Conservation (phyloP, 2,113 vertebrate species). For the Ardeotis arabs region DNA sequence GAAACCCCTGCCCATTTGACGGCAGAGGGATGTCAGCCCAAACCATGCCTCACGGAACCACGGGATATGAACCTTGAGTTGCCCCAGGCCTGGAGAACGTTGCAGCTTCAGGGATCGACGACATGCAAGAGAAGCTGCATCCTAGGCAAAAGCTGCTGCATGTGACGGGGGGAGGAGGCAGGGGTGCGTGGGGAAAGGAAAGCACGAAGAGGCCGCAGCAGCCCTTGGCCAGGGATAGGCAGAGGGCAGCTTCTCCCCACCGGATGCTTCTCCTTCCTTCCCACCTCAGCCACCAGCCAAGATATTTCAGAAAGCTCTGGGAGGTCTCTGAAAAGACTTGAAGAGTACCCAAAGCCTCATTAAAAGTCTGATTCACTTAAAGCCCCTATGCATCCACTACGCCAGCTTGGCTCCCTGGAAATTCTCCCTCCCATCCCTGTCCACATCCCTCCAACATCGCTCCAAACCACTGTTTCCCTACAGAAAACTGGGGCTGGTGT, state of each 20-base stretch:
- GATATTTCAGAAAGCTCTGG: not conserved
- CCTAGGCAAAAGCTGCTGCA: not conserved
- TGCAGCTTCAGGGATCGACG: not conserved
- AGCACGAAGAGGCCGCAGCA: not conserved
- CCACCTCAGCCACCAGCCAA: not conserved
- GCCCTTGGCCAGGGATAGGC: not conserved
- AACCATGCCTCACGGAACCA: not conserved
- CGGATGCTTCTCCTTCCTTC: not conserved
- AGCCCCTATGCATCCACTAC: not conserved
- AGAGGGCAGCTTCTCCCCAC: not conserved
- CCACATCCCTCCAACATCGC: not conserved
- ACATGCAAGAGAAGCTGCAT: fast-evolving
- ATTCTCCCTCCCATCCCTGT: not conserved
- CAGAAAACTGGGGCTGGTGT: not conserved
- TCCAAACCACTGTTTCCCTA: not conserved
- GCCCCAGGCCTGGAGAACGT: not conserved
- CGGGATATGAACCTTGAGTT: fast-evolving
- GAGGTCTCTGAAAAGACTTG: not conserved
- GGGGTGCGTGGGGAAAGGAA: not conserved
- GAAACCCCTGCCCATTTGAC: not conserved
- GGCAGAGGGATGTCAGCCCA: not conserved
- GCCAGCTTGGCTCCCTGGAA: not conserved
- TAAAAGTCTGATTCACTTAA: not conserved
- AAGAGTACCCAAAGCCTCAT: not conserved
- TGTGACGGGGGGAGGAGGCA: fast-evolving